These are phyloP conservation scores for Oryzias celebensis DNA, from an alignment of 2,113 vertebrate species.

Conservation along the genomic window DNA sequence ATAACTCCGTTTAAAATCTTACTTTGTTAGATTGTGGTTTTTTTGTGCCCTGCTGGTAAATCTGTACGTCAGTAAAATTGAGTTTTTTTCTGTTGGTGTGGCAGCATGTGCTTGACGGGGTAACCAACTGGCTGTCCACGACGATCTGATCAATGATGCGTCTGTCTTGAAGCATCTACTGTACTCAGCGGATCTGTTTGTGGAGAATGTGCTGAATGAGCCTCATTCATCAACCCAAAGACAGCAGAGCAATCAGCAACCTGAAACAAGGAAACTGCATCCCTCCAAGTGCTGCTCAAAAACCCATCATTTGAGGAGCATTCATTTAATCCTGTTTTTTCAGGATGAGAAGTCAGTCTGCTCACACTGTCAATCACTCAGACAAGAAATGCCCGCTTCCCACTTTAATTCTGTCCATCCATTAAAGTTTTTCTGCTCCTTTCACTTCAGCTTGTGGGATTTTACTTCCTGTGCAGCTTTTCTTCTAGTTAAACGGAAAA, in stretches of 20 bases:
- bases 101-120: slow-evolving; percentile 21
- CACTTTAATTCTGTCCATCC: slow-evolving; percentile 7
- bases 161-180: slow-evolving; percentile 3
- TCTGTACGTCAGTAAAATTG: slow-evolving; percentile 9
- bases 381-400: slow-evolving; percentile 10
- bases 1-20: not conserved
- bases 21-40: not conserved
- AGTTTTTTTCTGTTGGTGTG: slow-evolving; percentile 10
- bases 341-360: slow-evolving; percentile 7
- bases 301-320: not conserved
- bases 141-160: slow-evolving; percentile 11
- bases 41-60: too few species aligned
- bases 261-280: not conserved
- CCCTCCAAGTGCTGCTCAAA: not conserved
- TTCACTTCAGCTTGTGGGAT: not conserved
- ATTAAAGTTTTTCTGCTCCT: slow-evolving; percentile 45
- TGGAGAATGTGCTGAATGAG: slow-evolving; percentile 35
- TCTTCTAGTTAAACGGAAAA: slow-evolving; percentile 24
- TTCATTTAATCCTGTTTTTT: slow-evolving; percentile 9
- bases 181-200: slow-evolving; percentile 33
- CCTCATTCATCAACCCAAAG: slow-evolving; percentile 12
- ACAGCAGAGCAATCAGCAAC: slow-evolving; percentile 21
- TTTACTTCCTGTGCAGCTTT: slow-evolving; percentile 5
- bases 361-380: slow-evolving; percentile 24
- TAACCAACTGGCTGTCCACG: slow-evolving; percentile 36